phyloP scores from a whole-genome alignment of 2,888 invertebrate species.

The Aporophyla nigra region DNA sequence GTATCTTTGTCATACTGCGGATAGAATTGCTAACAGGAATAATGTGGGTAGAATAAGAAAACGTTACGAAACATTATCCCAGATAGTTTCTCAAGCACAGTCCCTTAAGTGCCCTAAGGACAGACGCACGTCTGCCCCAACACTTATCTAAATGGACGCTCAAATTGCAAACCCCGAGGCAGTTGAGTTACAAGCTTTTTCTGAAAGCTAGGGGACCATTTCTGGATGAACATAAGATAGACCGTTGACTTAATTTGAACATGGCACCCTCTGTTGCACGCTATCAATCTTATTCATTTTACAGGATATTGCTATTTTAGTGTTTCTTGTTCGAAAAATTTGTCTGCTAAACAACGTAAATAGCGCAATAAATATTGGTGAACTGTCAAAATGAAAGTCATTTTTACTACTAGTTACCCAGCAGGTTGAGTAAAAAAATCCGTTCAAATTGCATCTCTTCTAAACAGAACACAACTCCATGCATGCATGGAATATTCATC shows the following conservation, averaged over 20 bases:
- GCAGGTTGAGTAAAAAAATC: not conserved
- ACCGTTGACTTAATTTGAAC: no score
- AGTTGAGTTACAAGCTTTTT: not conserved
- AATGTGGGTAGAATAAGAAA: constrained; percentile 13
- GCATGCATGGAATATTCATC: not conserved
- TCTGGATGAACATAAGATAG: not conserved
- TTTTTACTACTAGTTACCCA: no score
- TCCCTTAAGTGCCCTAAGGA: constrained; percentile 16
- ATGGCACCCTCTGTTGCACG: no score
- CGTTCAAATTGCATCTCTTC: not conserved
- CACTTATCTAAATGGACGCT: constrained; percentile 41
- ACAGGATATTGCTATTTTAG: no score
- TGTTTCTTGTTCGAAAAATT: no score
- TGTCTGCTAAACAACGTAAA: no score
- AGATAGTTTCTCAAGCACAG: constrained; percentile 9
- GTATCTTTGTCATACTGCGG: constrained; percentile 5
- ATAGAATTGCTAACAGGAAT: constrained; percentile 23
- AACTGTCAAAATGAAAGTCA: no score
- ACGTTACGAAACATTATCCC: constrained; percentile 14
- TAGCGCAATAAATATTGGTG: no score
- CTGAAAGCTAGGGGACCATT: not conserved
- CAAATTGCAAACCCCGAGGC: constrained; percentile 28
- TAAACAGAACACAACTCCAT: not conserved
- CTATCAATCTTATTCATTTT: no score
- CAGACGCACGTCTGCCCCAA: constrained; percentile 1